phyloP scores from a whole-genome alignment of 1,140 invertebrate species.

The Tetraneura akinire region DNA sequence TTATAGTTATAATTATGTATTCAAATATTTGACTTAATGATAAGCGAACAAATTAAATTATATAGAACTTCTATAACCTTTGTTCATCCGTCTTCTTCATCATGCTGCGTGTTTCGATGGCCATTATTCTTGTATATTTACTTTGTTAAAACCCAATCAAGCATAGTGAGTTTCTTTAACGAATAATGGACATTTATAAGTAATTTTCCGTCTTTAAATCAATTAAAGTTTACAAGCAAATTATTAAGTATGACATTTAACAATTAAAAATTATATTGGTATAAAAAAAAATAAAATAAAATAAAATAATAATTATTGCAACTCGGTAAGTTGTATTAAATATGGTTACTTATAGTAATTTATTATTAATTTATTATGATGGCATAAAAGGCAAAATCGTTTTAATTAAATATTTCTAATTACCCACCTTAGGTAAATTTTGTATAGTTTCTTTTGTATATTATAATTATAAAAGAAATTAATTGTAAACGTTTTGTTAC shows the following conservation, averaged over 20 bases:
- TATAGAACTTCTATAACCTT: not conserved
- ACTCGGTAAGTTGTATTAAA: too few species aligned
- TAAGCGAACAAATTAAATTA: constrained; percentile 3
- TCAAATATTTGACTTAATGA: not conserved
- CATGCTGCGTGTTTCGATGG: not conserved
- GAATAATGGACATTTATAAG: not conserved
- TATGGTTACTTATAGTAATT: too few species aligned
- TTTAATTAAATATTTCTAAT: too few species aligned
- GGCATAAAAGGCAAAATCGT: too few species aligned
- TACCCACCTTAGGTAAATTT: too few species aligned
- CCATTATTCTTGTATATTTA: constrained; percentile 19
- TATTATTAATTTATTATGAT: too few species aligned
- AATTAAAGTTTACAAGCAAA: constrained; percentile 24
- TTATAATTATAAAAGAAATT: too few species aligned
- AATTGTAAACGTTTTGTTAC: too few species aligned
- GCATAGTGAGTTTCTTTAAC: not conserved
- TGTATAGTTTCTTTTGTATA: too few species aligned
- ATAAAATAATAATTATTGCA: too few species aligned
- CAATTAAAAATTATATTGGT: too few species aligned
- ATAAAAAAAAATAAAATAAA: too few species aligned
- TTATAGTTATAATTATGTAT: not conserved
- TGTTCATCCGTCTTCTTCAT: not conserved
- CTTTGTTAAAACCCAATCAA: constrained; percentile 37
- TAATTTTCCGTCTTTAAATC: not conserved
- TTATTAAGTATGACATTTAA: not conserved